These are phyloP conservation scores for Drosophila busckii DNA, from an alignment of 1,140 invertebrate genomes.

Conservation along the genomic window DNA sequence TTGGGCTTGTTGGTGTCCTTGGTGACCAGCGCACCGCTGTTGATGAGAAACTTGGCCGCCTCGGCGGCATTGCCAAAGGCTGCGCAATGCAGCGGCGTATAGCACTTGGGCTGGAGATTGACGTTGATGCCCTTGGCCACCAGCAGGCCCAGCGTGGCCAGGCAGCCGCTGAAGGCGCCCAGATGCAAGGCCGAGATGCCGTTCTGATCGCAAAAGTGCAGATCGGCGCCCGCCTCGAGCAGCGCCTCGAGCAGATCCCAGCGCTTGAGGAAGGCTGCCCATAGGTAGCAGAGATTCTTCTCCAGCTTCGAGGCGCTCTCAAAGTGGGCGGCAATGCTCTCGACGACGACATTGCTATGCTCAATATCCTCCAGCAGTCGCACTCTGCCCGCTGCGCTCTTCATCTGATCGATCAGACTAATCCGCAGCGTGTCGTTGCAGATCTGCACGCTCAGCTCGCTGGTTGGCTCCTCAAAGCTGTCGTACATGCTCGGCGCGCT, in stretches of 20 bases:
- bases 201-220: constrained; percentile 84
- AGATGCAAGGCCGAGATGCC: constrained; percentile 86
- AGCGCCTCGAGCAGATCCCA: constrained; percentile 83
- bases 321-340: constrained; percentile 80
- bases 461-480: constrained; percentile 85
- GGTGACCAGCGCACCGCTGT: constrained; percentile 82
- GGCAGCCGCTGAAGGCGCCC: constrained; percentile 87
- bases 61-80: constrained; percentile 88
- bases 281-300: constrained; percentile 84
- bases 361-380: constrained; percentile 86
- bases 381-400: constrained; percentile 82
- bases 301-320: constrained; percentile 82
- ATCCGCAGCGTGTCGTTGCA: constrained; percentile 86
- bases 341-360: constrained; percentile 81
- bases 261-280: constrained; percentile 85
- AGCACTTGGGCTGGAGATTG: constrained; percentile 84
- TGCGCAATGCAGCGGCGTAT: constrained; percentile 88
- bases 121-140: constrained; percentile 85
- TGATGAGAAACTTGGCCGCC: constrained; percentile 85
- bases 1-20: constrained; percentile 82
- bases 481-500: constrained; percentile 86
- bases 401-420: constrained; percentile 86
- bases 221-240: constrained; percentile 83
- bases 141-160: constrained; percentile 85
- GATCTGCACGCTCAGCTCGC: constrained; percentile 86